These are phyloP conservation scores for Solen grandis DNA, from an alignment of 1,140 invertebrate genomes.

Conservation along the genomic window DNA sequence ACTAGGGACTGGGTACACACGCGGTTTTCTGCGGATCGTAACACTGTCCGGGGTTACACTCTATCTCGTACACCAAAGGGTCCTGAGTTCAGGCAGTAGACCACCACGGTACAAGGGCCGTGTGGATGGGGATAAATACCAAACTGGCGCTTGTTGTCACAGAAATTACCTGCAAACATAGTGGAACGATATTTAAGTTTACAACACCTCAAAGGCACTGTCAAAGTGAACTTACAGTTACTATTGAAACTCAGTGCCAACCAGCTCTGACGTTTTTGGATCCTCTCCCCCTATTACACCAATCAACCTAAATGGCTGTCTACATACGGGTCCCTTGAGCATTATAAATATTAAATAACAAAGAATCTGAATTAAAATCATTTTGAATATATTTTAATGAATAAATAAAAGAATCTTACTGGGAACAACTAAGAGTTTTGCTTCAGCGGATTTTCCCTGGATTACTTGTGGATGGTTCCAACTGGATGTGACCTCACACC, in stretches of 20 bases:
- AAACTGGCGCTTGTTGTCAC: constrained; percentile 30
- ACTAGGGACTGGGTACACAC: no score
- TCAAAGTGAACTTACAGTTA: no score
- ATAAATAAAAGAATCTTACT: background rate
- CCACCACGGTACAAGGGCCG: constrained; percentile 45
- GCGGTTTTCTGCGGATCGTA: constrained; percentile 50
- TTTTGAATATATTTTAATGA: no score
- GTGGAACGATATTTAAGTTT: background rate
- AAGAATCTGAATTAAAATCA: no score
- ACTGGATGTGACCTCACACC: constrained; percentile 23
- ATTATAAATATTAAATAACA: no score
- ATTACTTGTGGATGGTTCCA: constrained; percentile 26
- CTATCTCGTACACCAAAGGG: constrained; percentile 50
- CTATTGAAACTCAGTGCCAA: no score
- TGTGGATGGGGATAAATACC: constrained; percentile 47
- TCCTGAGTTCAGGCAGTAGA: constrained; percentile 45
- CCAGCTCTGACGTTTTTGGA: no score
- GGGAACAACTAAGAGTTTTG: background rate
- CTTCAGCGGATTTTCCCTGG: background rate
- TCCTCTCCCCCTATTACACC: no score
- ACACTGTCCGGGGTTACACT: constrained; percentile 39
- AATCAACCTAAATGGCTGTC: no score
- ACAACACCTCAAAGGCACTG: no score
- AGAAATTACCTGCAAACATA: constrained; percentile 41
- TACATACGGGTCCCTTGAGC: no score